Evolutionary conservation across 1,140 invertebrate species (phyloP).

Genomic region (Cyclina sinensis): DNA sequence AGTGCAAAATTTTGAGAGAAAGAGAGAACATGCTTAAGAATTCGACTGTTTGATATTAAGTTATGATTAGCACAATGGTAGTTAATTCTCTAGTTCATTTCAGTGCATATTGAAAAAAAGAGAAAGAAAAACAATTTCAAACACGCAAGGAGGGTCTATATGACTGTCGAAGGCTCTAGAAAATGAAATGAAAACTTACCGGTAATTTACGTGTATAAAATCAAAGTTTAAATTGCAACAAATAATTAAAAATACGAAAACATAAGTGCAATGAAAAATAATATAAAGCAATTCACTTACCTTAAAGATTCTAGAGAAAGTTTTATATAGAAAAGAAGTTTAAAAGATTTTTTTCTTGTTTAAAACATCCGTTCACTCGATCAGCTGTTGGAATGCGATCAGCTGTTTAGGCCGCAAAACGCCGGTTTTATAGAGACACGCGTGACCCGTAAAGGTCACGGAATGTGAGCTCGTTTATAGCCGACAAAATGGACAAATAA

Average conservation of each 20-base stretch:
- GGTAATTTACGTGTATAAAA: neutral
- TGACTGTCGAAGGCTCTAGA: too few relatives aligned
- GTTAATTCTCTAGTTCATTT: too few relatives aligned
- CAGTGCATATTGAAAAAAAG: too few relatives aligned
- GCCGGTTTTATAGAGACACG: slow-evolving; percentile 21
- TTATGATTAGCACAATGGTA: too few relatives aligned
- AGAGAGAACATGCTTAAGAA: too few relatives aligned
- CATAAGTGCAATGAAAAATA: too few relatives aligned
- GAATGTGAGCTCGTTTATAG: neutral
- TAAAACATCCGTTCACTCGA: slow-evolving; percentile 37
- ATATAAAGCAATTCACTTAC: neutral
- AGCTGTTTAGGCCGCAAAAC: slow-evolving; percentile 16
- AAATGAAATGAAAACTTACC: too few relatives aligned
- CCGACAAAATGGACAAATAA: neutral
- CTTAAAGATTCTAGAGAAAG: neutral
- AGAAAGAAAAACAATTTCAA: too few relatives aligned
- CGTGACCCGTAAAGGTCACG: slow-evolving; percentile 31
- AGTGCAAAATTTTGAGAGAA: too few relatives aligned
- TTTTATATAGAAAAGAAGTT: neutral
- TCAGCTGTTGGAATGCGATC: slow-evolving; percentile 48
- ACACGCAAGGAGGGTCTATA: too few relatives aligned
- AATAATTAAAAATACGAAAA: too few relatives aligned
- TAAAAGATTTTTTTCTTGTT: neutral
- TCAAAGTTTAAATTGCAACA: neutral
- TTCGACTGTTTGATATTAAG: too few relatives aligned